Conservation (phyloP, 2,888 invertebrate genomes). For the Spialia ferax region DNA sequence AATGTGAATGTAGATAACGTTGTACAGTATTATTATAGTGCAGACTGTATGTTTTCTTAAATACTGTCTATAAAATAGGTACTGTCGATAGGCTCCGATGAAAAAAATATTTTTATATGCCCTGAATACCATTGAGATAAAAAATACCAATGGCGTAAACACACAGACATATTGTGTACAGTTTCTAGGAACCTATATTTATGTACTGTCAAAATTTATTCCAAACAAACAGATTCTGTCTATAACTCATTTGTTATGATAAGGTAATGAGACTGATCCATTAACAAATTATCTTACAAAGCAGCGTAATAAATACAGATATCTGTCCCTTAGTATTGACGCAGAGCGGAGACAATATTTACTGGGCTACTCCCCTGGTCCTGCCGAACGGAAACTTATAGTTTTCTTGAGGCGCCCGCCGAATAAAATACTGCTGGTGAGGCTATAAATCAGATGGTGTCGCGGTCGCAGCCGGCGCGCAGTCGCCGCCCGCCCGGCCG, state of each 20-base stretch:
- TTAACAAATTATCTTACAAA: constrained; percentile 82
- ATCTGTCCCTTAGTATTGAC: constrained; percentile 81
- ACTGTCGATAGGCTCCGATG: no score
- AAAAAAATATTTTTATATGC: no score
- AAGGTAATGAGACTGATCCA: constrained; percentile 71
- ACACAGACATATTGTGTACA: no score
- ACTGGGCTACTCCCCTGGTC: constrained; percentile 82
- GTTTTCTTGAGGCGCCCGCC: constrained; percentile 85
- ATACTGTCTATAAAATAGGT: no score
- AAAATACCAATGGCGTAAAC: no score
- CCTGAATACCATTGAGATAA: no score
- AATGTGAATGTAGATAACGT: no score
- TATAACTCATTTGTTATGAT: background rate
- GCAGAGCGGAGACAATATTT: constrained; percentile 84
- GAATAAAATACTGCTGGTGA: constrained; percentile 85
- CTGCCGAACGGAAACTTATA: constrained; percentile 86
- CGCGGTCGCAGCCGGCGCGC: constrained; percentile 78
- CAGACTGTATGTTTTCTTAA: no score
- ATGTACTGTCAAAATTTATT: background rate
- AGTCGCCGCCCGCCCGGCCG: constrained; percentile 60
- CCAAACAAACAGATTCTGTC: background rate
- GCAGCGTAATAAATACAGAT: constrained; percentile 81
- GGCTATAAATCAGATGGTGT: constrained; percentile 82
- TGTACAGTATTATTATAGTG: no score
- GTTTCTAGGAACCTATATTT: no score